Evolutionary conservation across 2,113 vertebrate species (phyloP), one percentile per base, ranked within the genome.

Genomic region (Poeciliopsis prolifica): DNA sequence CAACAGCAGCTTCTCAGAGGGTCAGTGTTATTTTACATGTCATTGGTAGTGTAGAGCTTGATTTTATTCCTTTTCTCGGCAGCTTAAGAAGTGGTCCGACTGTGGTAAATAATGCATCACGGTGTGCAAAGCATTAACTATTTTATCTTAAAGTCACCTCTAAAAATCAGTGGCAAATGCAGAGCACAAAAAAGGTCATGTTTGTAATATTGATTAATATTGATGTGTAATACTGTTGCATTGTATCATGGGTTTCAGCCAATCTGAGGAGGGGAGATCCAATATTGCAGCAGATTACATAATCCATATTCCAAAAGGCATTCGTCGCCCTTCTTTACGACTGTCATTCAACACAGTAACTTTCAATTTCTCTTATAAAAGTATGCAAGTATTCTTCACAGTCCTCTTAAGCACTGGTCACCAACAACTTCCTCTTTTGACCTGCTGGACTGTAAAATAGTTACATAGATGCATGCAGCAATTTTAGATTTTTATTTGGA

Each of bases 231-330:
- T 42, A 6, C 62, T 48, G 31, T 13, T 17, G 42, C 37, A 67
- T 3, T 29, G 29, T 44, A 58, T 69, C 35, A 14, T 37, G 51
- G 60, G 44, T 48, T 86, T 82, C 13, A 70, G 74, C 31, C 62
- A 35, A 72, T 81, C 66, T 68, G 69, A 71, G 75, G 73, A 80
- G 71, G 64, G 66, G 1, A 78, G 51, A 31, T 61, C 66, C 37
- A 67, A 54, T 73, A 64, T 64, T 48, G 19, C 29, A 22, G 28
- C 77, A 74, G 48, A 48, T 85, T 86, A 75, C 67, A 83, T 83
- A 82, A 89, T 68, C 33, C 33, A 67, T 60, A 67, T 86, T 84
- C 88, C 72, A 83, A 65, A 58, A n/a, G 5, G 11, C 29, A 68
- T 30, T 14, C 48, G 63, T 84, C 72, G 31, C 26, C 60, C 42